phyloP scores from a whole-genome alignment of 2,113 vertebrate species.

The Mungos mungo region DNA sequence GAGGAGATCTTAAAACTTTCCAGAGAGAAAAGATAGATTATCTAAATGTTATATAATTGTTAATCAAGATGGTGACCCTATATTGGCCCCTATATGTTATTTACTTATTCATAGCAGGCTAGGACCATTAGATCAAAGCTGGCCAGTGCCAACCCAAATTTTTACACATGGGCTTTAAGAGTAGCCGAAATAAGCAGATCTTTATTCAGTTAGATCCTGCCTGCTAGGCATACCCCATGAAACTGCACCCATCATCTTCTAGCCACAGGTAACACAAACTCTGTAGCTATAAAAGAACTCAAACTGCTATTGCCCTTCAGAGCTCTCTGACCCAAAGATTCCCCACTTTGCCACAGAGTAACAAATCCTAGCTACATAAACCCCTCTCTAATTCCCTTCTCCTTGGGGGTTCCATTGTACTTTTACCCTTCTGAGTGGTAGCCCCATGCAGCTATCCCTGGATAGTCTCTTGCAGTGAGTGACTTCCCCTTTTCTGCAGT shows the following conservation, averaged over 20 bases:
- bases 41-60: neutral
- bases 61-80: neutral
- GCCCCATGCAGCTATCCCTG: neutral
- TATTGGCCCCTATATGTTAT: neutral
- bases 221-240: neutral
- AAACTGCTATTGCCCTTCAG: neutral
- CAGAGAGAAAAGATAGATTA: neutral
- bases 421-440: neutral
- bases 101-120: neutral
- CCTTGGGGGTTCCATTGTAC: neutral
- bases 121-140: neutral
- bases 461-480: neutral
- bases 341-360: neutral
- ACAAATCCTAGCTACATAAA: neutral
- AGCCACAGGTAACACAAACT: neutral
- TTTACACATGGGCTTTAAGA: neutral
- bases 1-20: neutral
- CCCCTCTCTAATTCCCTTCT: neutral
- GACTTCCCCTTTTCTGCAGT: neutral
- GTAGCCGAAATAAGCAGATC: neutral
- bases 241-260: neutral
- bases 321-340: neutral
- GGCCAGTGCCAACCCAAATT: neutral
- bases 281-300: neutral
- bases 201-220: neutral